These are phyloP conservation scores for Vanacampus margaritifer DNA, from an alignment of 2,113 vertebrate species.

Conservation along the genomic window DNA sequence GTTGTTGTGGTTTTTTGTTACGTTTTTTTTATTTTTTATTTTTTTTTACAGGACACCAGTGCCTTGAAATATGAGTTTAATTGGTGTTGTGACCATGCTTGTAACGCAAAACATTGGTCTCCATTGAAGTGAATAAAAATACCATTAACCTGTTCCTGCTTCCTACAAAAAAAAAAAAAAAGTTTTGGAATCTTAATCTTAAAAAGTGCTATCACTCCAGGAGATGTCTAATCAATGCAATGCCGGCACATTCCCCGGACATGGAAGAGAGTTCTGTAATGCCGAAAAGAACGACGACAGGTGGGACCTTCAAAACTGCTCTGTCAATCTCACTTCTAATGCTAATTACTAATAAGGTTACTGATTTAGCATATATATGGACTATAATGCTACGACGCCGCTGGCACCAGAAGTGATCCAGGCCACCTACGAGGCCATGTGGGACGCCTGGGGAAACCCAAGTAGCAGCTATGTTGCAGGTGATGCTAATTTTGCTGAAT, in stretches of 20 bases:
- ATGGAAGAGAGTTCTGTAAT: not conserved
- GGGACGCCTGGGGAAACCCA: conserved; percentile 92
- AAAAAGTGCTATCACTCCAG: not conserved
- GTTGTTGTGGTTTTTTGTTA: not conserved
- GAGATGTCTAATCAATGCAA: not conserved
- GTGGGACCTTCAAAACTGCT: not conserved
- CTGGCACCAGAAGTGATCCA: conserved; percentile 77
- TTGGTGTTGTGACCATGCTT: not conserved
- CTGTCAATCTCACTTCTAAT: not conserved
- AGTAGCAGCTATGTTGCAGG: conserved; percentile 86
- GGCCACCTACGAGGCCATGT: conserved; percentile 76
- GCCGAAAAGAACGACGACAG: not conserved
- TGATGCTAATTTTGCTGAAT: conserved; percentile 37
- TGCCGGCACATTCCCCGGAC: not conserved
- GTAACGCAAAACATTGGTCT: not conserved
- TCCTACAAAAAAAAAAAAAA: too few relatives aligned
- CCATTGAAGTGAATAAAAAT: too few relatives aligned
- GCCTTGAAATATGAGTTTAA: not conserved
- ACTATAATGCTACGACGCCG: conserved; percentile 92
- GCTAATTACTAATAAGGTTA: not conserved
- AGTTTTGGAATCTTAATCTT: too few relatives aligned
- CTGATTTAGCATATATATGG: conserved; percentile 82
- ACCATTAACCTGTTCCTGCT: too few relatives aligned
- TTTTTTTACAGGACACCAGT: not conserved
- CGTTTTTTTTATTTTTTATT: not conserved